These are phyloP conservation scores for Zootermopsis nevadensis DNA, from an alignment of 2,888 invertebrate genomes.

Conservation along the genomic window DNA sequence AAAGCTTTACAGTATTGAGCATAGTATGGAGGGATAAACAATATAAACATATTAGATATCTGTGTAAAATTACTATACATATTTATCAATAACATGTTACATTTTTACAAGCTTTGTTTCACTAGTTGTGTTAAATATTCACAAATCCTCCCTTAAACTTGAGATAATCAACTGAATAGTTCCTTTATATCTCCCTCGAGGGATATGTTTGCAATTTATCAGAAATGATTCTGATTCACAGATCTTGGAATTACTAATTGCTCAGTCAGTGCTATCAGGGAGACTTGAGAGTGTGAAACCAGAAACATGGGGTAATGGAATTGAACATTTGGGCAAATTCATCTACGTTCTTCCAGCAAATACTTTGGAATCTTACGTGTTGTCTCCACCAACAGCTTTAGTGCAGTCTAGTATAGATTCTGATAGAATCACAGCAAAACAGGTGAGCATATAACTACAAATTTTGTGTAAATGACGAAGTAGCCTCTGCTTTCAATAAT, in stretches of 20 bases:
- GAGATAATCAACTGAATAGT: not conserved
- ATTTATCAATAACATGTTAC: too few relatives aligned
- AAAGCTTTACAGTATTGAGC: too few relatives aligned
- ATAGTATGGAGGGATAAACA: too few relatives aligned
- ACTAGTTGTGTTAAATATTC: too few relatives aligned
- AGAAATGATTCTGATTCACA: not conserved
- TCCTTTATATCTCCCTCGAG: not conserved
- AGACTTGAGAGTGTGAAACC: not conserved
- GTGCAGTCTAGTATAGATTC: slow-evolving; percentile 48
- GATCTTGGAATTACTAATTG: slow-evolving; percentile 46
- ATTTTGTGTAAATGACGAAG: too few relatives aligned
- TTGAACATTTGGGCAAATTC: slow-evolving; percentile 41
- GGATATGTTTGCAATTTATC: not conserved
- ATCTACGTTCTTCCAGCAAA: slow-evolving; percentile 33
- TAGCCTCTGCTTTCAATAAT: too few relatives aligned
- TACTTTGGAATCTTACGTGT: slow-evolving; percentile 19
- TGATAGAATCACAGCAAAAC: slow-evolving; percentile 44
- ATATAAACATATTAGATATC: too few relatives aligned
- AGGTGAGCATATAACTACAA: slow-evolving; percentile 36
- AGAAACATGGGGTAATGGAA: slow-evolving; percentile 29
- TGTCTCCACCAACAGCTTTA: not conserved
- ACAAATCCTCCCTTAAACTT: too few relatives aligned
- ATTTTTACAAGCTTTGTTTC: too few relatives aligned
- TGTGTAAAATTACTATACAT: too few relatives aligned
- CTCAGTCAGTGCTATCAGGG: slow-evolving; percentile 36